Conservation (phyloP, 2,797 vertebrate species). For the Champsocephalus gunnari region DNA sequence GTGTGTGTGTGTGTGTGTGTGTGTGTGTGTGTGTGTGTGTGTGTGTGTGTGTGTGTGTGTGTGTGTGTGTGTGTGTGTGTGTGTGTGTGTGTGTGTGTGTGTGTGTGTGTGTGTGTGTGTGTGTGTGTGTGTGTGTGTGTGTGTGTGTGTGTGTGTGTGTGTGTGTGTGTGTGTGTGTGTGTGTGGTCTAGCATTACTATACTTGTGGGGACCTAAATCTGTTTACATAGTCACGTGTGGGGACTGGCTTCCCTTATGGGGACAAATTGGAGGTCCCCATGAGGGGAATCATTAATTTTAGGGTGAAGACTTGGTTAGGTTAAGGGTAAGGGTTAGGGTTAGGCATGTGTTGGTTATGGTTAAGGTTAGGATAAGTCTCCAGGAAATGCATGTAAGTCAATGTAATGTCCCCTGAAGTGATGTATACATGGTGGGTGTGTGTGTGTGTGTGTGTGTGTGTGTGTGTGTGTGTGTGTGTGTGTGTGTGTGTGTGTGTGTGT, state of each 20-base stretch:
- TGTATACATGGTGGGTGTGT: not conserved
- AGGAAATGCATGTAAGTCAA: no score
- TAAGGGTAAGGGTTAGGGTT: no score
- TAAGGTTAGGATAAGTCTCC: no score
- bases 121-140: slow-evolving; percentile 24
- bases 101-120: slow-evolving; percentile 24
- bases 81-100: slow-evolving; percentile 19
- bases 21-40: slow-evolving; percentile 20
- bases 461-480: slow-evolving; percentile 33
- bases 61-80: slow-evolving; percentile 24
- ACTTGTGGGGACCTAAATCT: no score
- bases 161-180: slow-evolving; percentile 24
- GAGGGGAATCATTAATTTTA: no score
- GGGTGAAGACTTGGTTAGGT: no score
- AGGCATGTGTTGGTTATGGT: no score
- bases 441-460: slow-evolving; percentile 24
- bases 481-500: slow-evolving; percentile 37
- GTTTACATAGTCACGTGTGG: no score
- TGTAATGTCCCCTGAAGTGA: no score
- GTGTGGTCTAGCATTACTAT: not conserved
- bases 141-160: slow-evolving; percentile 19
- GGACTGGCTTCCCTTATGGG: no score
- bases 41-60: slow-evolving; percentile 19
- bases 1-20: not conserved
- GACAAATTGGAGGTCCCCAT: no score